phyloP scores from a whole-genome alignment of 2,113 vertebrate species.

The Macrotis lagotis region DNA sequence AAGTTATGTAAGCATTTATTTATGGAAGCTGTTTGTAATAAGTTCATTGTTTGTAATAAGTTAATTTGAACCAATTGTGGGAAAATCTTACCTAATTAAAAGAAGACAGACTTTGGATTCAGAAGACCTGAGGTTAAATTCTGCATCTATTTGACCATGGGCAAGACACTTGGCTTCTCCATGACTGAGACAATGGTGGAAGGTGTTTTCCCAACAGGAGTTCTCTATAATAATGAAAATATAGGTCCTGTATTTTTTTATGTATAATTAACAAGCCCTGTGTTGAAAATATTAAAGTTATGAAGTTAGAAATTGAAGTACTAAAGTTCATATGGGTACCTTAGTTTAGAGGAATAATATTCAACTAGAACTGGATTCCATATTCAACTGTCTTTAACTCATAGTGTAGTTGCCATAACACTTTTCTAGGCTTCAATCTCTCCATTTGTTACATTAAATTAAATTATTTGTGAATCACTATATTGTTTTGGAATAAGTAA shows the following conservation, averaged over 20 bases:
- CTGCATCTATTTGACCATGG: background rate
- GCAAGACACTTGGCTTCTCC: background rate
- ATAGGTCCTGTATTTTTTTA: background rate
- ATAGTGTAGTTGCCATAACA: background rate
- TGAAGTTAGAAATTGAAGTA: background rate
- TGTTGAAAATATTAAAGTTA: background rate
- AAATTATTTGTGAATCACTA: too few relatives aligned
- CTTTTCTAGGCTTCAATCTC: background rate
- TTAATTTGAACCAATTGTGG: constrained; percentile 4
- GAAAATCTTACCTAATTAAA: background rate
- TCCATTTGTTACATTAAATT: background rate
- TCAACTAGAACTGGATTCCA: background rate
- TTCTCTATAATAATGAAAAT: background rate
- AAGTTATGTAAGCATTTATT: constrained; percentile 28
- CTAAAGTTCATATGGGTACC: background rate
- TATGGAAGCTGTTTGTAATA: background rate
- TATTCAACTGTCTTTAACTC: background rate
- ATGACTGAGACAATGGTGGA: background rate
- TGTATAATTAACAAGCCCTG: background rate
- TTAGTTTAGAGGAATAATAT: background rate
- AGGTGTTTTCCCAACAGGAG: background rate
- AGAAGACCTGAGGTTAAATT: background rate
- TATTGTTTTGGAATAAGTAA: background rate
- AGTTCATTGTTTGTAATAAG: too few relatives aligned
- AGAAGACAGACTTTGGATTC: background rate